Evolutionary conservation across 2,797 vertebrate species (phyloP), one percentile per base, ranked within the genome.

Genomic region (Gymnothorax reevesii): DNA sequence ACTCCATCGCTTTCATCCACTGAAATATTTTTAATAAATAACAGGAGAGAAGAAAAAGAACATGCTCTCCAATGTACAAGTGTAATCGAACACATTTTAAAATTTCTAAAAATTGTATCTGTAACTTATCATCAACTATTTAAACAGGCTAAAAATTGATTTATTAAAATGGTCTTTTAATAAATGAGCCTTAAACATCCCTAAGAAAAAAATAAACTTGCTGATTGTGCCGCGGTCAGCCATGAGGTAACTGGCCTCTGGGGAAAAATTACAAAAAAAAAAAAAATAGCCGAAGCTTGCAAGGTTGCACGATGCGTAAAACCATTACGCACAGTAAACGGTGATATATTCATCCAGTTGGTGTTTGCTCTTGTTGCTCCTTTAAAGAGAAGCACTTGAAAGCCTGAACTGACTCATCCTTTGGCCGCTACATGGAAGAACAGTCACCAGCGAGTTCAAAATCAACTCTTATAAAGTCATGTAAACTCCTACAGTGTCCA

Each of bases 271-370:
- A 4, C 62, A 25, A 80, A 55, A 80, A 80, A 22, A n/a, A 7
- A n/a, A 55, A 9, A 80, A 33, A 49, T 5, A 6, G 7, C 33
- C 27, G 20, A 55, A 22, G 73, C 42, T 33, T 52, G 73, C 27
- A 12, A 49, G 25, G 55, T n/a, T n/a, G 17, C 77, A n/a, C 1
- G n/a, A 0, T 8, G 49, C 77, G 54, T 20, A 17, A 22, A 54
- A 80, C 77, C 77, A 55, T 80, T 80, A 80, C 49, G 55, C 49
- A 80, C n/a, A 55, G 55, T 22, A 9, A 52, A 12, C n/a, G 77
- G 49, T 80, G 55, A 80, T 17, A 80, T 52, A 80, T 80, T 80
- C 52, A 80, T 80, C n/a, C 77, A 79, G 77, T 10, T 55, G 7
- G 54, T 22, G 17, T 9, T 52, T 42, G 33, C 33, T 42, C 33